These are phyloP conservation scores for Antheraea mylitta DNA, from an alignment of 1,140 invertebrate genomes.

Conservation along the genomic window DNA sequence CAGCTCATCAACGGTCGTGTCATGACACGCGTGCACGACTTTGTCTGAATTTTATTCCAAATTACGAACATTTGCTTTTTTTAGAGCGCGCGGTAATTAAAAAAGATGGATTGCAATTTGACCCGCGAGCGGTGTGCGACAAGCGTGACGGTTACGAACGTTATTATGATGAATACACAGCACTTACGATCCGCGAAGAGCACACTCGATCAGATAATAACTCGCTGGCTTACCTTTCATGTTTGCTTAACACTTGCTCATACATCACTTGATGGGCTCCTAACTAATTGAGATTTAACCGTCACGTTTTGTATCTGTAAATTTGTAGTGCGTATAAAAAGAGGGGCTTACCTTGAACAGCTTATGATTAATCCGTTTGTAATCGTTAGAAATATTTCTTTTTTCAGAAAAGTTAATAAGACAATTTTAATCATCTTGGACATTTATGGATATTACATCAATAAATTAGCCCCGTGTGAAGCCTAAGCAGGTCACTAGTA, in stretches of 20 bases:
- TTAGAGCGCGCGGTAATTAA: constrained; percentile 64
- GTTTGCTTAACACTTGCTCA: constrained; percentile 47
- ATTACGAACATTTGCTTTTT: constrained; percentile 49
- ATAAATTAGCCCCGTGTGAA: too few relatives aligned
- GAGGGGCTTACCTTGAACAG: too few relatives aligned
- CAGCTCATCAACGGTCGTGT: constrained; percentile 36
- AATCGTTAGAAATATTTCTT: too few relatives aligned
- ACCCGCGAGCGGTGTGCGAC: constrained; percentile 59
- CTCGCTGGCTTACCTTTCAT: constrained; percentile 39
- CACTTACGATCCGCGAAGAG: constrained; percentile 40
- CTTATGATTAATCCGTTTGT: too few relatives aligned
- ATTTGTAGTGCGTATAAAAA: background rate
- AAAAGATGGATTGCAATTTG: constrained; percentile 76
- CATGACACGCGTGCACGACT: constrained; percentile 61
- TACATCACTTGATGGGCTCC: constrained; percentile 4
- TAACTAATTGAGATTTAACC: constrained; percentile 50
- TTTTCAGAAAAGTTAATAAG: too few relatives aligned
- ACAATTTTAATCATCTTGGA: too few relatives aligned
- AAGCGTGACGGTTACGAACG: constrained; percentile 60
- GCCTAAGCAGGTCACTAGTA: too few relatives aligned
- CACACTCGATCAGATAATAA: constrained; percentile 66
- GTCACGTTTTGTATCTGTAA: background rate
- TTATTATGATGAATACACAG: constrained; percentile 68
- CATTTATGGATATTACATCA: too few relatives aligned
- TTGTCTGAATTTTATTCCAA: constrained; percentile 44